Evolutionary conservation across 2,888 invertebrate species (phyloP).

Genomic region (Drepanosiphum platanoidis): DNA sequence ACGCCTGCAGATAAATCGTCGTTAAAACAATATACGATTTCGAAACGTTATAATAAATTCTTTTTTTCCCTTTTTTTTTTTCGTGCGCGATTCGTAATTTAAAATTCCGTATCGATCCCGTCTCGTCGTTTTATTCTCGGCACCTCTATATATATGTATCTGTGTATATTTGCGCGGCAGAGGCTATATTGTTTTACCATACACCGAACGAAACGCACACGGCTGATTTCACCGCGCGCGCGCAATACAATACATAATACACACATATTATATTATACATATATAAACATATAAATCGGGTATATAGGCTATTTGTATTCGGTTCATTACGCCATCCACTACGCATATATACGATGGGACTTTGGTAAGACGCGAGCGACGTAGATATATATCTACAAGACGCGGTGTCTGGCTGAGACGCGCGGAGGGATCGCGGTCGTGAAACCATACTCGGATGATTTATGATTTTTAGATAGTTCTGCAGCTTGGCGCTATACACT

Average conservation of each 20-base stretch:
- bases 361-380: background rate
- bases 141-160: background rate
- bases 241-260: background rate
- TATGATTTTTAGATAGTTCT: constrained; percentile 46
- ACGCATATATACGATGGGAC: background rate
- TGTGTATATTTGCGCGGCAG: background rate
- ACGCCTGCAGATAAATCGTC: too few relatives aligned
- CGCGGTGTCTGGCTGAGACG: background rate
- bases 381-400: background rate
- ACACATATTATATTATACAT: background rate
- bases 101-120: constrained; percentile 10
- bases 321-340: background rate
- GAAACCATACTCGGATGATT: constrained; percentile 23
- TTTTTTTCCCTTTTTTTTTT: too few relatives aligned
- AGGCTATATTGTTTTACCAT: constrained; percentile 6
- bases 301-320: constrained; percentile 24
- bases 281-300: too few relatives aligned
- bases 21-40: too few relatives aligned
- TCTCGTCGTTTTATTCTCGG: background rate
- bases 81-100: too few relatives aligned
- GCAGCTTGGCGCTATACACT: too few relatives aligned
- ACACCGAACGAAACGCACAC: too few relatives aligned
- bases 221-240: background rate
- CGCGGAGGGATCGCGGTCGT: background rate
- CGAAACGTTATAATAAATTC: too few relatives aligned